Evolutionary conservation across 2,888 invertebrate species (phyloP), one percentile per base, ranked within the genome.

Genomic region (Oscheius sp.): DNA sequence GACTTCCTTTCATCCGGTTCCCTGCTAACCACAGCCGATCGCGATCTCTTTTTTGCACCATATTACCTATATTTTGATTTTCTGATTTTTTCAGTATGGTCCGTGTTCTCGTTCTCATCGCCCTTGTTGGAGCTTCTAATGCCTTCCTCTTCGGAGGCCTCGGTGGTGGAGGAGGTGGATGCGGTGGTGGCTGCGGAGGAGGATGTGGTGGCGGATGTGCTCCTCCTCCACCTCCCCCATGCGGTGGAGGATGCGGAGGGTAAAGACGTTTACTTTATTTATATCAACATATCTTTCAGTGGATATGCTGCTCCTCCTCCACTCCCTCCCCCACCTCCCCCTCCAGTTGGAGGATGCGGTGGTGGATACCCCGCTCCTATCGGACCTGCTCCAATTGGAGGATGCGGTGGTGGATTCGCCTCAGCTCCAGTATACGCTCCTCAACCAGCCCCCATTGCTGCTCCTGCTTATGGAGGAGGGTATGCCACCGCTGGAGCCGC

Each of bases 181-280:
- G 53, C 33, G 53, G 53, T n/a, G 53, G 53, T 31, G 53, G 53
- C 5, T 53, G 53, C 20, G 55, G 55, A 10, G 55, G 55, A 23
- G 55, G 55, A 55, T 55, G 55, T 31, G 55, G 55, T 34, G 55
- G 55, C 25, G 55, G 55, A 53, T 53, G 53, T 27, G 61, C 61
- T 27, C 61, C 61, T 27, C 61, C 61, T 3, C 61, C 61, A 17
- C 61, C 61, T 15, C 23, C 61, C 4, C 61, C 61, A 1, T 61
- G 61, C 31, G 61, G 61, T 15, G 61, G 61, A 17, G 55, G 55
- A 12, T 55, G 55, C 42, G 42, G 42, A 17, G 42, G 42, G 42
- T n/a, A 17, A 37, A 37, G 42, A 42, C 20, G 10, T 37, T 12
- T 37, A 37, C 37, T 37, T 37, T 8, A 37, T 8, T 37, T 37